Evolutionary conservation across 2,888 invertebrate species (phyloP), one percentile per base, ranked within the genome.

Genomic region (Platycheirus albimanus): DNA sequence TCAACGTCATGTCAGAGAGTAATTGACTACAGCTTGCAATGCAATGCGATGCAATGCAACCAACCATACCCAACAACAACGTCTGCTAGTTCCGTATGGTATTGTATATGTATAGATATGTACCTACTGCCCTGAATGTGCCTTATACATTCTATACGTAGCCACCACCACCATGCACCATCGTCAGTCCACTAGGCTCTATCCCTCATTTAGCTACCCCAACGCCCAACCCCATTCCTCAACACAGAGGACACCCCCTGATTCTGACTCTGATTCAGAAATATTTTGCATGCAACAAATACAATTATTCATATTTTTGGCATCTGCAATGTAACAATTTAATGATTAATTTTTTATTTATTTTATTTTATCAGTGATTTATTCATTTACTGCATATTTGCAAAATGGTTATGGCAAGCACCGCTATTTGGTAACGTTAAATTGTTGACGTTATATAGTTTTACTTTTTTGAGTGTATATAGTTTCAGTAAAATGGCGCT

Each of bases 321-420:
- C 76, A 70, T 80, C 69, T 83, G 83, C 63, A 78, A 77, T 67
- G 77, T 78, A 74, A 83, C 78, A 69, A 78, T 78, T 78, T 78
- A 77, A 83, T 78, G 83, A 83, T 78, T 83, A 74, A 81, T 83
- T 78, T 78, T 83, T 78, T 74, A 83, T 70, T 80, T 75, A 66
- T 71, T 69, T 75, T 75, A 80, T 80, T 80, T 76, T 75, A 76
- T 80, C 70, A 76, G 70, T 80, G 80, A 80, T 80, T 80, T 80
- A 80, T 80, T 70, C 70, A 80, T 76, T 80, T 80, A 70, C 58
- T 70, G 70, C 64, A 71, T 75, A 80, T 79, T 74, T 74, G 69
- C 63, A 51, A 67, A 74, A 74, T 74, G 79, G 58, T 74, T 79
- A 74, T 79, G 51, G 63, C 54, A 54, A 74, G 54, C 54, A 49